A percentile compares a stretch with the other conserved stretches of the same genome.
These are phyloP conservation scores for Magallana nippona DNA, from an alignment of 2,888 invertebrate genomes.

Conservation along the genomic window DNA sequence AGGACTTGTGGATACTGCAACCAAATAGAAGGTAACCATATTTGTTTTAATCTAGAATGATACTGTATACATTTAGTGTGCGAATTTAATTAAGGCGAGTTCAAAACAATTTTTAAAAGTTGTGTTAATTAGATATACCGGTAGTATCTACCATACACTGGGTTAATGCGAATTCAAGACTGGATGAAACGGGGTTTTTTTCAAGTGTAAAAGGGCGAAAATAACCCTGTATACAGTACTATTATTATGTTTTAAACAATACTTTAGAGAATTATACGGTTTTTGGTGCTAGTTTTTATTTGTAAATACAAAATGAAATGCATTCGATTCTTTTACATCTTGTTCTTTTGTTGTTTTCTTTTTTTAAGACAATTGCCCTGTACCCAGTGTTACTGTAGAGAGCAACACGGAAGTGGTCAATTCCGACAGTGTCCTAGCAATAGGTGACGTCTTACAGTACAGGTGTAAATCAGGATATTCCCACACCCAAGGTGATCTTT, in stretches of 20 bases:
- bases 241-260: no score
- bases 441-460: slow-evolving; percentile 52
- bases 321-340: background rate
- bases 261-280: no score
- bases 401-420: slow-evolving; percentile 36
- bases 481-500: slow-evolving; percentile 48
- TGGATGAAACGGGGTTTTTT: no score
- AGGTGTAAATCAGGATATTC: slow-evolving; percentile 51
- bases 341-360: background rate
- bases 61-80: no score
- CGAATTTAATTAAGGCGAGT: no score
- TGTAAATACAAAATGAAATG: background rate
- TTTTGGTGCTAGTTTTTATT: background rate
- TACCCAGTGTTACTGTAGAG: background rate
- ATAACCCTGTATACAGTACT: no score
- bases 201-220: no score
- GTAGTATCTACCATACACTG: no score
- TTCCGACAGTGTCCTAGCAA: background rate
- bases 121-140: no score
- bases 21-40: background rate
- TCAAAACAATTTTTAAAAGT: no score
- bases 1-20: slow-evolving; percentile 51
- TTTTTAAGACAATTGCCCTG: slow-evolving; percentile 38
- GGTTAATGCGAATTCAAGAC: no score
- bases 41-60: background rate